Base-by-base conservation (phyloP, 2,113 vertebrate species). In the Cervus canadensis region DNA sequence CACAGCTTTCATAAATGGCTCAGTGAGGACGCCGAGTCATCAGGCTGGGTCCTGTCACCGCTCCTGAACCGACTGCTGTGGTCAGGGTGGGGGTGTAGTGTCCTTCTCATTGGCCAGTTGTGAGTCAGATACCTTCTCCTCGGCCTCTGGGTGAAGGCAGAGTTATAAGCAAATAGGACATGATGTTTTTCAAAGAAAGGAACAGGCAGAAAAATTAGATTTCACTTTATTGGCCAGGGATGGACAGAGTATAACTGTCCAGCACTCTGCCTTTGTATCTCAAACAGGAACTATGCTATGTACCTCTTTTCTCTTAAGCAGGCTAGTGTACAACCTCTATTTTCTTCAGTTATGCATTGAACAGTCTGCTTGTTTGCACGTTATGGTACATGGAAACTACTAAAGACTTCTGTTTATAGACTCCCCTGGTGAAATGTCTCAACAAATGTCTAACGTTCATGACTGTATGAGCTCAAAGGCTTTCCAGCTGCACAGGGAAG, bases 281-380 rank as follows among this genome's bases (percentile, higher is more conserved):
- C 59, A 59, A 92, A 85, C 25, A 67, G 6, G 76, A 97, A 48
- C 5, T 54, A 5, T 23, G 7, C 36, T 91, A 78, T 57, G 2
- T 17, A 28, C 57, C 26, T 9, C 21, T 81, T 93, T 96, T 91
- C 50, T 71, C 14, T 93, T 89, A 26, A 6, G 2, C 25, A 67
- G 11, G 4, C 19, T 30, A 91, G 28, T n/a, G 25, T 67, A 48
- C 2, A 62, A 52, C 5, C 23, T 82, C 3, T 26, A 78, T 83
- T 36, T 87, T 85, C 13, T 71, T 82, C 57, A 87, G 14, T 86
- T 94, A 26, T 33, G 26, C 33, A 71, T 7, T 79, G 78, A 92
- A 33, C 0, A 6, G 14, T 93, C 28, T 83, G 21, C 52, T 91
- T 93, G 4, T 59, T 97, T 93, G 88, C 56, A 43, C 17, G 5